These are phyloP conservation scores for Acrocera orbiculus DNA, from an alignment of 2,888 invertebrate genomes.

Conservation along the genomic window DNA sequence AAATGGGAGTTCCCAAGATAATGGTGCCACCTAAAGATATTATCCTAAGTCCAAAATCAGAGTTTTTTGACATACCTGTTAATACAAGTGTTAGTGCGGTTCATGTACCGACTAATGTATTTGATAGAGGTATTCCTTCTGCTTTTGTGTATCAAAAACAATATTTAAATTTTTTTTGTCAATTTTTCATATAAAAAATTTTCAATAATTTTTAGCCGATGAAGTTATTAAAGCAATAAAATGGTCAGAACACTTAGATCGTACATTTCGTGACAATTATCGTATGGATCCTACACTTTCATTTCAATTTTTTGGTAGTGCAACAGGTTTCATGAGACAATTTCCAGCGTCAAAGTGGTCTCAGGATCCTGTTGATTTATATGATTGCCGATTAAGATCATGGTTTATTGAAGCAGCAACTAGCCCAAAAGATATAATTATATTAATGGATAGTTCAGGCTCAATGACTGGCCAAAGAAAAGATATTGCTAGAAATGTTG, in stretches of 20 bases:
- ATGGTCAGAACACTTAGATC: constrained; percentile 89
- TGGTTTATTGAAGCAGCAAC: constrained; percentile 98
- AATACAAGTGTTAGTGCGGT: constrained; percentile 72
- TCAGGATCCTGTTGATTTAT: constrained; percentile 72
- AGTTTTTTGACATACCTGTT: constrained; percentile 61
- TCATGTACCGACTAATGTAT: constrained; percentile 92
- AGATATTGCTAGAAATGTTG: constrained; percentile 79
- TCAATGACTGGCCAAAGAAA: constrained; percentile 78
- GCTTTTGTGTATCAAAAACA: too few relatives aligned
- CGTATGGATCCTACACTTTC: constrained; percentile 71
- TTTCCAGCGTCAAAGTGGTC: constrained; percentile 82
- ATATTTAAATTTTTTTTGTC: background rate
- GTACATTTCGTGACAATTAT: constrained; percentile 73
- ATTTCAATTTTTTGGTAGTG: constrained; percentile 98
- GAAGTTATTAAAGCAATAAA: constrained; percentile 81
- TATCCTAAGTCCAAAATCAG: constrained; percentile 46
- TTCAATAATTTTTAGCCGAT: constrained; percentile 38
- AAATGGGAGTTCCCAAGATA: constrained; percentile 40
- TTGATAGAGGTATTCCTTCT: constrained; percentile 67
- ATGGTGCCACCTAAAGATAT: constrained; percentile 41
- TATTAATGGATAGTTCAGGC: constrained; percentile 76
- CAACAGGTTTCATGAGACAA: constrained; percentile 91
- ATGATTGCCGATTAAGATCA: constrained; percentile 82
- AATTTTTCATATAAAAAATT: constrained; percentile 6
- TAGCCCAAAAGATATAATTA: constrained; percentile 82